These are phyloP conservation scores for Euplexia lucipara DNA, from an alignment of 2,888 invertebrate genomes.

Conservation along the genomic window DNA sequence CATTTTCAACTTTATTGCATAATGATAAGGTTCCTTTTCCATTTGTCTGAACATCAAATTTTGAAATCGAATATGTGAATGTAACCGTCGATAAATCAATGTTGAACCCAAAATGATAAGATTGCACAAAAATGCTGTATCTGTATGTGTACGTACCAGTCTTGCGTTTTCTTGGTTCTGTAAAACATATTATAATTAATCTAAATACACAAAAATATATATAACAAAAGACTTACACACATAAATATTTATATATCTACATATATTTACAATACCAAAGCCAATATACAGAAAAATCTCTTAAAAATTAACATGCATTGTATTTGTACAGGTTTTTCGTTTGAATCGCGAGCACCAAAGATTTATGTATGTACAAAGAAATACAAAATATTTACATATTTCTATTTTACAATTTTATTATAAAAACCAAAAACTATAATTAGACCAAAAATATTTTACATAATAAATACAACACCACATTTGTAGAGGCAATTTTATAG, in stretches of 20 bases:
- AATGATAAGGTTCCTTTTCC: no score
- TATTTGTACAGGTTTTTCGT: slow-evolving; percentile 27
- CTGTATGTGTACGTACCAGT: slow-evolving; percentile 77
- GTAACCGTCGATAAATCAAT: slow-evolving; percentile 44
- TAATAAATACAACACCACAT: no score
- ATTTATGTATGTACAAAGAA: slow-evolving; percentile 23
- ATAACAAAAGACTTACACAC: slow-evolving; percentile 4
- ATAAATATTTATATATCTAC: slow-evolving; percentile 26
- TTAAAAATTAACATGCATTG: slow-evolving; percentile 43
- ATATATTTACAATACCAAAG: slow-evolving; percentile 36
- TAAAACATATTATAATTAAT: slow-evolving; percentile 71
- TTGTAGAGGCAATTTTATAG: no score
- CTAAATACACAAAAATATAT: slow-evolving; percentile 42
- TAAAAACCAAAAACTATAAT: no score
- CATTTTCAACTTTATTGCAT: no score
- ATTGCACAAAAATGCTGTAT: slow-evolving; percentile 44
- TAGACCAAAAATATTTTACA: no score
- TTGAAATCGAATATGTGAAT: background rate
- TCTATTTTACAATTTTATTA: background rate
- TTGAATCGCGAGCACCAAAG: no score
- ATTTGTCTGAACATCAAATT: no score
- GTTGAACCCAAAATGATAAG: slow-evolving; percentile 37
- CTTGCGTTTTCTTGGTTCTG: slow-evolving; percentile 78
- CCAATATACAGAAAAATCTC: slow-evolving; percentile 4
- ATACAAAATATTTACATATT: slow-evolving; percentile 31